Conservation (phyloP, 2,888 invertebrate species). For the Agapostemon virescens region DNA sequence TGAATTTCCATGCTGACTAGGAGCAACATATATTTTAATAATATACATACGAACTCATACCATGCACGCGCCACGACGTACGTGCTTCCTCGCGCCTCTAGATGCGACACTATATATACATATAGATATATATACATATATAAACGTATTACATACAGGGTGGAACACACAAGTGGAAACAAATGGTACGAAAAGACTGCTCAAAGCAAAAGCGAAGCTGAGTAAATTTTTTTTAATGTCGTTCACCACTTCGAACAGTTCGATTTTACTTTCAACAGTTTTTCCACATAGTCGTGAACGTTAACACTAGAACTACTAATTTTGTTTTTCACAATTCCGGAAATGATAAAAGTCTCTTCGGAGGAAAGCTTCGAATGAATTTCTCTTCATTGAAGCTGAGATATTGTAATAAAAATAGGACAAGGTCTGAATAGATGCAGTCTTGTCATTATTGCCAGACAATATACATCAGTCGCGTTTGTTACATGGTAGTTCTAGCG, state of each 20-base stretch:
- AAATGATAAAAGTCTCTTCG: too few relatives aligned
- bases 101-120: constrained; percentile 45
- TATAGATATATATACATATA: constrained; percentile 30
- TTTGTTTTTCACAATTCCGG: too few relatives aligned
- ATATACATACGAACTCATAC: constrained; percentile 18
- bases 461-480: too few relatives aligned
- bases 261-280: background rate
- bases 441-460: too few relatives aligned
- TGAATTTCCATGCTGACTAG: constrained; percentile 31
- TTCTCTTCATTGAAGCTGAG: too few relatives aligned
- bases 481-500: too few relatives aligned
- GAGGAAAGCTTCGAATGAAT: too few relatives aligned
- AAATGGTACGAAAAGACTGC: background rate
- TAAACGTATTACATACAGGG: background rate
- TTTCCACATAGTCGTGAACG: background rate
- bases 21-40: constrained; percentile 28
- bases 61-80: constrained; percentile 11
- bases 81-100: constrained; percentile 43
- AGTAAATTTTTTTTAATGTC: background rate
- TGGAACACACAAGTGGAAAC: background rate
- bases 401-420: too few relatives aligned
- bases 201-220: background rate
- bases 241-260: background rate
- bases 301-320: too few relatives aligned
- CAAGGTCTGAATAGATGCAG: too few relatives aligned